Percentiles rank a stretch among this genome's conserved stretches.
Conservation (phyloP, 2,113 vertebrate genomes). For the Platysteira castanea region DNA sequence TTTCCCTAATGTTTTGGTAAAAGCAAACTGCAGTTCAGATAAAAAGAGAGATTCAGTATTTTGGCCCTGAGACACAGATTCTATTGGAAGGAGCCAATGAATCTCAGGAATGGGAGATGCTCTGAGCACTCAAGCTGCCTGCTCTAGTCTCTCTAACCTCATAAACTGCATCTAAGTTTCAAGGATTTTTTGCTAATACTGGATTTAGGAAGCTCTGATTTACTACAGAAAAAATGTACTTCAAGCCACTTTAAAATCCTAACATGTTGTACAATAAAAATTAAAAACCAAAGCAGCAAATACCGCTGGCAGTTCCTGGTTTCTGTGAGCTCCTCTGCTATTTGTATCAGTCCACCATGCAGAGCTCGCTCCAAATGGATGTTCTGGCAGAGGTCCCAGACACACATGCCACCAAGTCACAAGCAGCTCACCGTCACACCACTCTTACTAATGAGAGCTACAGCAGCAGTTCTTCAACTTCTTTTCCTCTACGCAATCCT, state of each 20-base stretch:
- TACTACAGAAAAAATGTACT: not conserved
- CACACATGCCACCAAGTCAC: not conserved
- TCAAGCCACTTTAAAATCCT: not conserved
- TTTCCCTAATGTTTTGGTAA: not conserved
- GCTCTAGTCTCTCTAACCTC: not conserved
- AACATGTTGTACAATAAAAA: not conserved
- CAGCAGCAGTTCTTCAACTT: not conserved
- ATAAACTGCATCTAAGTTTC: not conserved
- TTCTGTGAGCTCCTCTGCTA: not conserved
- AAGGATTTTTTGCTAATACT: not conserved
- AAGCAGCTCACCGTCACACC: not conserved
- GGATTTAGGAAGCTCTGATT: not conserved
- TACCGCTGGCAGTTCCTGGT: not conserved
- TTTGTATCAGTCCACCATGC: not conserved
- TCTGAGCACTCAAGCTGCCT: not conserved
- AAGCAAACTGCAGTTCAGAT: not conserved
- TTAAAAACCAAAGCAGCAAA: not conserved
- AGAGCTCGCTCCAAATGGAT: constrained; percentile 21
- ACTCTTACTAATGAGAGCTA: not conserved
- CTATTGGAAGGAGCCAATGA: not conserved
- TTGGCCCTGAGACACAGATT: not conserved
- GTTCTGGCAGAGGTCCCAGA: constrained; percentile 11
- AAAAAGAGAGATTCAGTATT: not conserved
- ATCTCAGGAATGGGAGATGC: not conserved
- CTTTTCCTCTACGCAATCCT: not conserved